Conservation (phyloP, 1,140 invertebrate species). For the Ptiloglossa arizonensis region DNA sequence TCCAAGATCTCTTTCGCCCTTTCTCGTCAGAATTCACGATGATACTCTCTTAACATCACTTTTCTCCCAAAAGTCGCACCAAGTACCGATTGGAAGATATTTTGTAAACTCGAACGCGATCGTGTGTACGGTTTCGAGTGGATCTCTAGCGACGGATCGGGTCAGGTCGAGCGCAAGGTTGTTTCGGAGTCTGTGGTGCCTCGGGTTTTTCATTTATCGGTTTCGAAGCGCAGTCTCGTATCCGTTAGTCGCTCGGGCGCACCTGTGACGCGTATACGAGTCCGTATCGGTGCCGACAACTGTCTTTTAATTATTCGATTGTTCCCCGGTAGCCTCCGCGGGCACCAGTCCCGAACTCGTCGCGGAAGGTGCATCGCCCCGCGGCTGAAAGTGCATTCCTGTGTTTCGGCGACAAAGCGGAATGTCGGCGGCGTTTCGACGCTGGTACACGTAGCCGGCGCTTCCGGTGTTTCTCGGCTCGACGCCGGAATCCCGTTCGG, state of each 20-base stretch:
- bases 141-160: too few species aligned
- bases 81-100: too few species aligned
- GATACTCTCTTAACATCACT: too few species aligned
- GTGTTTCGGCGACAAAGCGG: slow-evolving; percentile 68
- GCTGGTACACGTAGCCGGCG: slow-evolving; percentile 40
- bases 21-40: too few species aligned
- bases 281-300: slow-evolving; percentile 38
- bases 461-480: slow-evolving; percentile 61
- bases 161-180: too few species aligned
- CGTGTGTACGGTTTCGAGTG: too few species aligned
- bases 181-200: too few species aligned
- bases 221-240: too few species aligned
- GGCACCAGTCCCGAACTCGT: background rate
- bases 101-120: too few species aligned
- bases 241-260: background rate
- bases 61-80: too few species aligned
- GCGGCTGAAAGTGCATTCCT: slow-evolving; percentile 68
- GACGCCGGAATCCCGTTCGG: slow-evolving; percentile 66
- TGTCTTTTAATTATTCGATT: slow-evolving; percentile 36
- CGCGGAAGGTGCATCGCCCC: slow-evolving; percentile 12
- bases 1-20: too few species aligned
- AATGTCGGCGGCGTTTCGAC: slow-evolving; percentile 53
- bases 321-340: slow-evolving; percentile 42
- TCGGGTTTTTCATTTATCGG: too few species aligned
- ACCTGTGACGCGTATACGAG: slow-evolving; percentile 49